phyloP scores from a whole-genome alignment of 2,113 vertebrate species.

The Stegostoma tigrinum region DNA sequence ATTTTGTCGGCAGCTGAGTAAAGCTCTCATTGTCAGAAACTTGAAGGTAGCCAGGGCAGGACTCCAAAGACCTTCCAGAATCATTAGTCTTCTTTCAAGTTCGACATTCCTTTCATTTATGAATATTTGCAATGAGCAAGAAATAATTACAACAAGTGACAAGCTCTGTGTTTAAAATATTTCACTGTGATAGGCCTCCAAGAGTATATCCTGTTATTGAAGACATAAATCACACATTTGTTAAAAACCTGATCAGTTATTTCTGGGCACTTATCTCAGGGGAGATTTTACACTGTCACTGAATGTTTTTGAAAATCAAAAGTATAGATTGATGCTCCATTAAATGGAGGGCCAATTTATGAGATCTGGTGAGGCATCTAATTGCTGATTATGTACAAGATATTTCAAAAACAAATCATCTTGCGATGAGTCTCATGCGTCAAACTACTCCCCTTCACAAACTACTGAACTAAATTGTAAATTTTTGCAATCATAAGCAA shows the following conservation, averaged over 20 bases:
- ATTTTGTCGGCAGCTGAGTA: background rate
- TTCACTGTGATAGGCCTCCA: background rate
- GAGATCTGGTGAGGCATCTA: background rate
- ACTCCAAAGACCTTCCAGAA: background rate
- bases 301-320: slow-evolving; percentile 2
- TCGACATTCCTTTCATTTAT: background rate
- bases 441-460: background rate
- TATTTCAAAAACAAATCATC: background rate
- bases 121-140: background rate
- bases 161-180: background rate
- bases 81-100: background rate
- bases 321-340: background rate
- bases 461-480: background rate
- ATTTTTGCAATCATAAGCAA: slow-evolving; percentile 19
- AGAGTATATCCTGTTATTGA: background rate
- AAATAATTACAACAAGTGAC: slow-evolving; percentile 7
- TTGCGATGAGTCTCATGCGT: background rate
- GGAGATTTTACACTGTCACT: background rate
- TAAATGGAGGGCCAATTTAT: background rate
- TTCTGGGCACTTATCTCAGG: background rate
- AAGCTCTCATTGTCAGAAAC: background rate
- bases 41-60: background rate
- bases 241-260: background rate
- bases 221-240: background rate
- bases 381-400: slow-evolving; percentile 12